A percentile compares a stretch with the other conserved stretches of the same genome.
phyloP scores from a whole-genome alignment of 1,140 invertebrate genomes.

The Philopotamus ludificatus region DNA sequence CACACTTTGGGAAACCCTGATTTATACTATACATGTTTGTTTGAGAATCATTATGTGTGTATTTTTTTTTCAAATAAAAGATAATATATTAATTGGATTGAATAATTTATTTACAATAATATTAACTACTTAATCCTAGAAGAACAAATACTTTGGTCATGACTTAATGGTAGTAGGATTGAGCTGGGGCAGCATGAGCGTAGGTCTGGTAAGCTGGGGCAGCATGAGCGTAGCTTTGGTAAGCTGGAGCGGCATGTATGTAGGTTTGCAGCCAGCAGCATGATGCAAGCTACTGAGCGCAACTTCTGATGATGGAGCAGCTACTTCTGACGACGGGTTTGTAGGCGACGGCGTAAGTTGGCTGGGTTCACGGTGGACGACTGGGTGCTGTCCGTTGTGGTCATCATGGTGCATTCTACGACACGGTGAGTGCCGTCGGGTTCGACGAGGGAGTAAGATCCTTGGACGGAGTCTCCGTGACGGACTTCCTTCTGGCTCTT shows the following conservation, averaged over 20 bases:
- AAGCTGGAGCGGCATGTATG: background rate
- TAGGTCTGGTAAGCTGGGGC: background rate
- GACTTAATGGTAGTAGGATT: too few species aligned
- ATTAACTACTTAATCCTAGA: too few species aligned
- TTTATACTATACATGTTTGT: too few species aligned
- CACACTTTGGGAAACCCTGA: background rate
- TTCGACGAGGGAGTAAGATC: constrained; percentile 61
- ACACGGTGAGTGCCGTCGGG: constrained; percentile 69
- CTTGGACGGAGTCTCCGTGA: constrained; percentile 60
- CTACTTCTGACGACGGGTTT: constrained; percentile 45
- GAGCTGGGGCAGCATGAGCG: background rate
- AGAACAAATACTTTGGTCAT: too few species aligned
- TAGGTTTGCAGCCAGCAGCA: background rate
- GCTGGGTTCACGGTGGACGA: constrained; percentile 60
- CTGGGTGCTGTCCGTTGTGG: constrained; percentile 69
- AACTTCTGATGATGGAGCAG: background rate
- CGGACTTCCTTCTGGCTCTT: constrained; percentile 63
- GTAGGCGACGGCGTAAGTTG: constrained; percentile 51
- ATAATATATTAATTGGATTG: too few species aligned
- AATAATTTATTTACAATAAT: too few species aligned
- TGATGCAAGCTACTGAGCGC: too few species aligned
- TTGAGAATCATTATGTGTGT: too few species aligned
- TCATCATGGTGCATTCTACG: constrained; percentile 72
- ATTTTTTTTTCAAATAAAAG: too few species aligned
- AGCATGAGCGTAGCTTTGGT: too few species aligned